Conservation (phyloP, 2,888 invertebrate genomes). For the Graphium colonna region DNA sequence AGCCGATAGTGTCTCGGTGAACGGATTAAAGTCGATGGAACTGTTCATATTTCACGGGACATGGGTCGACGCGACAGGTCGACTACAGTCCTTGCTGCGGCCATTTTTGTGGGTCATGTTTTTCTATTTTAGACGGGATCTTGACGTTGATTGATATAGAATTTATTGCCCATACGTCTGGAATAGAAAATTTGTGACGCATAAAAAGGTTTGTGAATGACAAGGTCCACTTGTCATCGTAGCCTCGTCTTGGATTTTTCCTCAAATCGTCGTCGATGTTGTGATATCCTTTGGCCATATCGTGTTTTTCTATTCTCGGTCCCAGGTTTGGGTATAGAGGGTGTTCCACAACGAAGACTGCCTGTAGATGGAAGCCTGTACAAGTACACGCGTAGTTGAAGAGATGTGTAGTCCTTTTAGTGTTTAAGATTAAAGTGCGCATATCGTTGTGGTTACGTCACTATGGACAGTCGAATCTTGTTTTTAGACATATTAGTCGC, state of each 20-base stretch:
- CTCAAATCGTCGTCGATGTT: constrained; percentile 2
- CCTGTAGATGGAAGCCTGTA: neutral
- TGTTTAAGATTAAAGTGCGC: constrained; percentile 67
- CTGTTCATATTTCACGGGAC: neutral
- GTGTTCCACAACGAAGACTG: neutral
- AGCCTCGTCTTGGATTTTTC: neutral
- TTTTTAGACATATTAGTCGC: constrained; percentile 61
- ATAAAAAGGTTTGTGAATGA: too few relatives aligned
- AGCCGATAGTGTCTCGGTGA: constrained; percentile 37
- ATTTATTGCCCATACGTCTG: too few relatives aligned
- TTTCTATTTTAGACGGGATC: too few relatives aligned
- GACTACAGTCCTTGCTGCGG: too few relatives aligned
- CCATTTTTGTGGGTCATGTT: too few relatives aligned
- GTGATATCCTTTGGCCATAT: constrained; percentile 17
- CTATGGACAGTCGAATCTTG: constrained; percentile 49
- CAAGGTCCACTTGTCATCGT: too few relatives aligned
- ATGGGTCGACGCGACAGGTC: too few relatives aligned
- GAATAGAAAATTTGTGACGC: too few relatives aligned
- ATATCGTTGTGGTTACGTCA: constrained; percentile 72
- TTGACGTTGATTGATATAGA: too few relatives aligned
- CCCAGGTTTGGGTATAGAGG: neutral
- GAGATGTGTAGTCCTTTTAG: constrained; percentile 55
- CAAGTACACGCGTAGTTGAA: constrained; percentile 28
- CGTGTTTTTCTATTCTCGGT: neutral
- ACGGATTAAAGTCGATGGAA: too few relatives aligned